Base-by-base conservation (phyloP, 2,797 vertebrate genomes). In the Betta splendens region DNA sequence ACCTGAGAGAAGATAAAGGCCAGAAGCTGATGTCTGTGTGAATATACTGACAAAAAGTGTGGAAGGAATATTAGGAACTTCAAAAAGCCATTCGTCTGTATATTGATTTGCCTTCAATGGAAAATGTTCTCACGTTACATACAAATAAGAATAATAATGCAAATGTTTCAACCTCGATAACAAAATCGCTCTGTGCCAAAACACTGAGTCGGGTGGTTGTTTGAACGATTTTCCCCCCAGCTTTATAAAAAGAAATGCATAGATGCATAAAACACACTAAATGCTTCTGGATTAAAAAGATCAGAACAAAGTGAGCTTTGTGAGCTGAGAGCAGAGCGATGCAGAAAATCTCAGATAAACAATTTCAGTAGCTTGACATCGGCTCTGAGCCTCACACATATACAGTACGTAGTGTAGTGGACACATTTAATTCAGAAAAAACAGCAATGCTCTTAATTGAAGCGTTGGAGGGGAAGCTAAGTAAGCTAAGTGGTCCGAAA, bases 231-330 rank as follows among this genome's bases (percentile, higher is more conserved):
- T 58, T 53, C 33, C 36, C 46, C 53, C 33, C 38, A 62, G 36
- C 28, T 17, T 64, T 71, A n/a, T n/a, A n/a, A n/a, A n/a, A n/a
- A n/a, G n/a, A n/a, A n/a, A n/a, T n/a, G n/a, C n/a, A n/a, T n/a
- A n/a, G n/a, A n/a, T n/a, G n/a, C n/a, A n/a, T n/a, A n/a, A n/a
- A n/a, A n/a, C n/a, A n/a, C n/a, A n/a, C n/a, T 51, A 51, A 76
- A 83, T 52, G 35, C 69, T 57, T 56, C 39, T 75, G 53, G 45
- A 80, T 57, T 70, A 44, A 74, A 80, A 81, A 65, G 66, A 67
- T 77, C 63, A 61, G 44, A 54, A 58, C 31, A 72, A 58, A 76
- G 59, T 35, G 59, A 69, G 57, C 36, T 40, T 37, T 32, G 40
- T 62, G 35, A 1, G 0, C 44, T 45, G 47, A 64, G 7, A 15